Base-by-base conservation (phyloP, 2,888 invertebrate species). In the Branchellion lobata region DNA sequence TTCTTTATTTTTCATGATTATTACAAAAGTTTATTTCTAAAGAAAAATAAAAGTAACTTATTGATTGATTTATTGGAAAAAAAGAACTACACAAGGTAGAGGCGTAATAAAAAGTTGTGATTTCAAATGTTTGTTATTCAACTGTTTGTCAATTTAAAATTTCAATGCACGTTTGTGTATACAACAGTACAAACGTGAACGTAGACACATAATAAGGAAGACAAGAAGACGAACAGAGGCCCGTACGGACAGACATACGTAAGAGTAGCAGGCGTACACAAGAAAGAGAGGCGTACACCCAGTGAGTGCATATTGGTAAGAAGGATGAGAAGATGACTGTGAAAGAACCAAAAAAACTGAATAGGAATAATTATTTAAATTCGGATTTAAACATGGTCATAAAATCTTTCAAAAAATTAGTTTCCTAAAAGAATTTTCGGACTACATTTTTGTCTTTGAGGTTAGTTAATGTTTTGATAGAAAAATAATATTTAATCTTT, bases 271-370 rank as follows among this genome's bases (percentile, higher is more conserved):
- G 5, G 61, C 61, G 61, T 57, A 24, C 61, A 57, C 61, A 57
- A 57, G 61, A n/a, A 57, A 57, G 61, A 57, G 24, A 57, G 24
- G 61, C 61, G 61, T 57, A 57, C 61, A 57, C 21, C 61, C 24
- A 57, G 61, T 3, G 24, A 57, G 61, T 24, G 61, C 61, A 57
- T 57, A 57, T 18, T 24, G 61, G 61, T 57, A 57, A 57, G 61
- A 57, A 57, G 24, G n/a, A 57, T n/a, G 61, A 24, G 24, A 57
- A 57, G 61, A 57, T 57, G 40, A 40, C 40, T 40, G 40, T 40
- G 61, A 57, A 57, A 57, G 5, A 18, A 57, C 61, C 61, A 57
- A 57, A 57, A n/a, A 57, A n/a, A 57, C 61, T 57, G 61, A 57
- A 57, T 57, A 24, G 24, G 61, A 57, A n/a, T 57, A 14, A 57